Base-by-base conservation (phyloP, 23 tunicate genomes). In the Styela plicata region DNA sequence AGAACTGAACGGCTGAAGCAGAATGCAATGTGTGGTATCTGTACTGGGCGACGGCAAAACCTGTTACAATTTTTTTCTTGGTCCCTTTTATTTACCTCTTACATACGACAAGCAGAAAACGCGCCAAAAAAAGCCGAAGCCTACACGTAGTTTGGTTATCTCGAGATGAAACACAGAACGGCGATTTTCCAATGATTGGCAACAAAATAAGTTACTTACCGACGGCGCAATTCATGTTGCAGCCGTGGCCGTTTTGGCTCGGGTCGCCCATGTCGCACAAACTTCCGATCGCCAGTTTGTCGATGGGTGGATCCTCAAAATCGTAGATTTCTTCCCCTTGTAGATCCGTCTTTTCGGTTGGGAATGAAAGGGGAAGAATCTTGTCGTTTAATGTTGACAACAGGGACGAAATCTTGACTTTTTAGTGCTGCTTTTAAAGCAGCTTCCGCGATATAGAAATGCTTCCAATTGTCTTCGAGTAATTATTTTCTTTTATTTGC, bases 241-340 rank as follows among this genome's bases (percentile, higher is more conserved):
- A 33, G 24, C 73, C 74, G 74, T 32, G 63, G 7, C 74, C 84
- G 25, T 31, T 32, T 0, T 20, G 84, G 84, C 74, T 30, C 84
- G 74, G 66, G 67, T 71, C 85, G 78, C 64, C 85, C 85, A 71
- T 71, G 23, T 44, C 65, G 53, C 76, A 24, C 67, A 70, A 37
- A 69, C 31, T 36, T 52, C 76, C 78, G 30, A 82, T 79, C 66
- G 85, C 66, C 85, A 71, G 65, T 64, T 71, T 82, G 85, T 64
- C 85, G 78, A 71, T 82, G 63, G 65, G 28, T 29, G 32, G 79
- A 77, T n/a, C 65, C 33, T 53, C 66, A 30, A 76, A 25, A 57
- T 76, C 81, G 81, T 76, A 76, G 81, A 76, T 76, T 25, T 29
- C 66, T 1, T 52, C 63, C 81, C 28, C 66, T 44, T 33, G 81